Evolutionary conservation across 2,113 vertebrate species (phyloP).

Genomic region (Triplophysa siluroides): DNA sequence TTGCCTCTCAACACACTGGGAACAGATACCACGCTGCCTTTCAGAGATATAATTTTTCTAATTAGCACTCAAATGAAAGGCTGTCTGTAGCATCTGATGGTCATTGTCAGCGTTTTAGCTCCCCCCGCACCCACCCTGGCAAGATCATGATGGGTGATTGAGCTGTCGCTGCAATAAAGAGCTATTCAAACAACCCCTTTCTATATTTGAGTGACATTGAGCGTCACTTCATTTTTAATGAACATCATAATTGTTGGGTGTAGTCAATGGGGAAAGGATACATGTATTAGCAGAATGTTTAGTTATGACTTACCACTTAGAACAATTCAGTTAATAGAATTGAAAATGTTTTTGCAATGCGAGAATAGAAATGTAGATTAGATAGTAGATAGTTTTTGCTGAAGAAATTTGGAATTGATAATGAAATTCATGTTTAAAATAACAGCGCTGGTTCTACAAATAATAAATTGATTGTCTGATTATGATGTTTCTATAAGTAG

Average conservation of each 20-base stretch:
- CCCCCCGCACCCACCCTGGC: slow-evolving; percentile 17
- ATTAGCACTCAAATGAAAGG: slow-evolving; percentile 44
- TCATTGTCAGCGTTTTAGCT: slow-evolving; percentile 28
- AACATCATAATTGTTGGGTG: slow-evolving; percentile 30
- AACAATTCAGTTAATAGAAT: neutral
- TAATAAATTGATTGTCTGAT: neutral
- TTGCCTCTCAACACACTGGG: slow-evolving; percentile 30
- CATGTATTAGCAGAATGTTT: neutral
- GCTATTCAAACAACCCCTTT: slow-evolving; percentile 37
- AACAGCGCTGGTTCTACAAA: neutral
- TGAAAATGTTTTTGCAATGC: slow-evolving; percentile 7
- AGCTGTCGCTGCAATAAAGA: slow-evolving; percentile 41
- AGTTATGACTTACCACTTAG: neutral
- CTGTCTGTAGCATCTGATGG: slow-evolving; percentile 15
- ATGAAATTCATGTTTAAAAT: neutral
- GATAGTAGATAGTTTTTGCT: neutral
- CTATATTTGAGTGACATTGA: slow-evolving; percentile 34
- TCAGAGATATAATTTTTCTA: slow-evolving; percentile 45
- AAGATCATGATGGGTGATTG: slow-evolving; percentile 24
- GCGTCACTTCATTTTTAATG: slow-evolving; percentile 46
- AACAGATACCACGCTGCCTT: slow-evolving; percentile 40
- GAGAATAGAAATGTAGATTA: neutral
- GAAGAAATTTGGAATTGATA: neutral
- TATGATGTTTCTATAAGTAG: neutral
- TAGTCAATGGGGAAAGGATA: slow-evolving; percentile 3